A percentile compares a stretch with the other conserved stretches of the same genome.
Evolutionary conservation across 2,113 vertebrate genomes (phyloP).

Genomic region (Dasyurus viverrinus): DNA sequence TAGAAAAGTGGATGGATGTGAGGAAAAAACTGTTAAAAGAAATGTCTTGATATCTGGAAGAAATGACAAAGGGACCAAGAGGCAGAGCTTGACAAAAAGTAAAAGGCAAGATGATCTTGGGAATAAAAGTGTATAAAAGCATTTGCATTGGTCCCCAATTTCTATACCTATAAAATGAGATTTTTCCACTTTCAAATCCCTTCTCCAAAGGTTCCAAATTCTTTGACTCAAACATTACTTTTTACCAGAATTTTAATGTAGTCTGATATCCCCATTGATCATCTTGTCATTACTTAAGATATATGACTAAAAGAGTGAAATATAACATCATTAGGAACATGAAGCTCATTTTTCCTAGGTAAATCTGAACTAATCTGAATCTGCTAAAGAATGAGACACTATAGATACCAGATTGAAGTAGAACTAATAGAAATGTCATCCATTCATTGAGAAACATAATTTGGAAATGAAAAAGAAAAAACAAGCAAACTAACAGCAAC

Average conservation of each 20-base stretch:
- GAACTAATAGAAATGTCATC: background rate
- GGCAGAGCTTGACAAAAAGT: no score
- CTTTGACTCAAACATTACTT: background rate
- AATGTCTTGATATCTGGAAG: no score
- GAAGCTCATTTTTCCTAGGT: background rate
- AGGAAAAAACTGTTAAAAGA: background rate
- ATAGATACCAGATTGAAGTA: background rate
- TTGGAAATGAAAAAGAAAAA: background rate
- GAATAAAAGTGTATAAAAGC: no score
- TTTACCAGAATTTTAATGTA: background rate
- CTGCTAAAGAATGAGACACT: no score
- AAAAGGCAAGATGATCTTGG: no score
- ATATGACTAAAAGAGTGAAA: background rate
- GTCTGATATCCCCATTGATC: background rate
- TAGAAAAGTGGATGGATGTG: no score
- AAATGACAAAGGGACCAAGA: no score
- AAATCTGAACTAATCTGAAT: no score
- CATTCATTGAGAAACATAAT: background rate
- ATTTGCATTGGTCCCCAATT: background rate
- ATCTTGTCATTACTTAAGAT: background rate
- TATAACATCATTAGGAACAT: background rate
- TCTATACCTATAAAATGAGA: background rate
- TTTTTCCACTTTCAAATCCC: no score
- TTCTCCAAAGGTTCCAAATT: background rate
- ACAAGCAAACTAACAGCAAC: no score